phyloP scores from a whole-genome alignment of 2,113 vertebrate genomes.

The Ursus arctos region DNA sequence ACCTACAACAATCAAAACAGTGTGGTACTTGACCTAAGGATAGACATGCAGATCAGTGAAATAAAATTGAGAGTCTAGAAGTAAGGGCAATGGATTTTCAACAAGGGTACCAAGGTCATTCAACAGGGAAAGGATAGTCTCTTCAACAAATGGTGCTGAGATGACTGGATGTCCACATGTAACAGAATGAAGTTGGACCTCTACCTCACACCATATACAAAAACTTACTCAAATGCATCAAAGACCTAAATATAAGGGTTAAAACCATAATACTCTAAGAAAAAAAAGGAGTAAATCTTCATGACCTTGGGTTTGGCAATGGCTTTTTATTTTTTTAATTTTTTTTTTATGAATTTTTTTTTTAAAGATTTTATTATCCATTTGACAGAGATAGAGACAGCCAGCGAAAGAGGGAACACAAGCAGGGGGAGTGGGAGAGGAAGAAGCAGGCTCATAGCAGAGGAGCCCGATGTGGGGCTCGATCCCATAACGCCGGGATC shows the following conservation, averaged over 20 bases:
- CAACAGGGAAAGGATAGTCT: not conserved
- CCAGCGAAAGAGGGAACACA: too few species aligned
- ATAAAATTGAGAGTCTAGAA: not conserved
- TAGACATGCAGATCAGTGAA: not conserved
- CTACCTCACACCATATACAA: not conserved
- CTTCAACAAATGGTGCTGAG: not conserved
- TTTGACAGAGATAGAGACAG: too few species aligned
- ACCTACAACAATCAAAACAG: not conserved
- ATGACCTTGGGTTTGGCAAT: not conserved
- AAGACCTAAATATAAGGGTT: not conserved
- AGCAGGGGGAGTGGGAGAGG: too few species aligned
- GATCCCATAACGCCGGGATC: too few species aligned
- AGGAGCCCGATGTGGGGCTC: too few species aligned
- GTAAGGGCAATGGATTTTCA: not conserved
- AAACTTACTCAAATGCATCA: not conserved
- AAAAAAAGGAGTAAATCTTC: not conserved
- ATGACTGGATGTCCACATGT: not conserved
- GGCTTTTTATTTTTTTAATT: not conserved
- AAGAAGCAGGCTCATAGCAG: too few species aligned
- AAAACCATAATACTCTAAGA: not conserved
- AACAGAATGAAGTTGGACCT: not conserved
- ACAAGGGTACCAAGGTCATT: not conserved
- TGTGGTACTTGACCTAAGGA: not conserved
- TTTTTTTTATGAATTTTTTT: too few species aligned
- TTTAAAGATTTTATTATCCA: too few species aligned